These are phyloP conservation scores for Drosophila nebulosa DNA, from an alignment of 1,140 invertebrate genomes.

Conservation along the genomic window DNA sequence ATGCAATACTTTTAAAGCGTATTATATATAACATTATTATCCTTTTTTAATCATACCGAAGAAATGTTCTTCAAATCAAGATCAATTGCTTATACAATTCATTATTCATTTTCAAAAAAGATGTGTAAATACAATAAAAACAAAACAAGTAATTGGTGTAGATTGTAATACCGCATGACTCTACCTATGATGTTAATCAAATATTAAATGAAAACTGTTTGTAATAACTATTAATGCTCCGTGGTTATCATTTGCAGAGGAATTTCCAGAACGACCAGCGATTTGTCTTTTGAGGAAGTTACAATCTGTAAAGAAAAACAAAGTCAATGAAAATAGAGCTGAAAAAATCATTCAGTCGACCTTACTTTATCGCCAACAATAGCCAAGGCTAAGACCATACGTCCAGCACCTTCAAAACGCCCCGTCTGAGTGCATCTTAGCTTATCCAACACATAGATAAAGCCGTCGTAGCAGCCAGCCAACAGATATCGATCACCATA, in stretches of 20 bases:
- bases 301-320: slow-evolving; percentile 49
- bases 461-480: slow-evolving; percentile 87
- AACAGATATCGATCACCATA: slow-evolving; percentile 83
- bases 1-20: background rate
- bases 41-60: slow-evolving; percentile 29
- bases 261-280: slow-evolving; percentile 62
- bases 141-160: slow-evolving; percentile 6
- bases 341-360: background rate
- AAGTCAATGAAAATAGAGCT: background rate
- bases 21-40: slow-evolving; percentile 19
- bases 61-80: slow-evolving; percentile 59
- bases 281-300: slow-evolving; percentile 71
- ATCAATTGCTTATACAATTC: slow-evolving; percentile 22
- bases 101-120: slow-evolving; percentile 23
- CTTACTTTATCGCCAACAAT: slow-evolving; percentile 84
- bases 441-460: slow-evolving; percentile 86
- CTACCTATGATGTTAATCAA: slow-evolving; percentile 3
- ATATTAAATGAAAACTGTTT: slow-evolving; percentile 16
- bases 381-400: slow-evolving; percentile 85
- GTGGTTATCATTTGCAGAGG: slow-evolving; percentile 39
- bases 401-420: slow-evolving; percentile 84
- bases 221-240: slow-evolving; percentile 18
- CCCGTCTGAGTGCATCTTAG: slow-evolving; percentile 78
- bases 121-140: slow-evolving; percentile 29
- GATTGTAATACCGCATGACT: slow-evolving; percentile 11